Base-by-base conservation (phyloP, 2,113 vertebrate genomes). In the Diphyllodes magnificus region DNA sequence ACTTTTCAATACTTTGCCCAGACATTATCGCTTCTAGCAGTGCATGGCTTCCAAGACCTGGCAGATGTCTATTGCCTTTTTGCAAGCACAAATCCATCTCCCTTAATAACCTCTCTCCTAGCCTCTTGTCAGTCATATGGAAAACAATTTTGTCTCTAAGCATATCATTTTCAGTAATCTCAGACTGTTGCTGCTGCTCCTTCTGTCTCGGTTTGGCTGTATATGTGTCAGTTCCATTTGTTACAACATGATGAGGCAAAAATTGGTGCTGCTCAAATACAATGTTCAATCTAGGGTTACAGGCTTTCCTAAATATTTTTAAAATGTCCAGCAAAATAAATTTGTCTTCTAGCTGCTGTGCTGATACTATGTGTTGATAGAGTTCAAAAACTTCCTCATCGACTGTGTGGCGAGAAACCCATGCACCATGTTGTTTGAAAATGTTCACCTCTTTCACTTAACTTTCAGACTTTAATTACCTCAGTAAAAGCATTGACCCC, bases 131-230 rank as follows among this genome's bases (percentile, higher is more conserved):
- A 93, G 69, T 91, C 72, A 78, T 57, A 84, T 49, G 70, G 65
- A 84, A 92, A 84, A 81, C 77, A 87, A 63, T 89, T 95, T 92
- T 85, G n/a, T 88, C 40, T 76, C 73, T 68, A 93, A 93, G 88
- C 53, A 31, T 95, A 79, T 93, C 0, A 92, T 95, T 95, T 95
- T 89, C 70, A 27, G 81, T 86, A 93, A 92, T 93, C 81, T 96
- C 77, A 89, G 65, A 68, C 25, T 69, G 40, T 63, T 76, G 47
- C 50, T 93, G 27, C 73, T 68, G 28, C 60, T 82, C 2, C 1
- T 79, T 78, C 61, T 57, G 49, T 42, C 70, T 89, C 11, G 1
- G 40, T 91, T 92, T 79, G 61, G 20, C 66, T 89, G 33, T 47
- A 56, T 42, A 37, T 16, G 27, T 85, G 70, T 91, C 78, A 79